phyloP scores from a whole-genome alignment of 2,888 invertebrate genomes.

The Leucozona laternaria region DNA sequence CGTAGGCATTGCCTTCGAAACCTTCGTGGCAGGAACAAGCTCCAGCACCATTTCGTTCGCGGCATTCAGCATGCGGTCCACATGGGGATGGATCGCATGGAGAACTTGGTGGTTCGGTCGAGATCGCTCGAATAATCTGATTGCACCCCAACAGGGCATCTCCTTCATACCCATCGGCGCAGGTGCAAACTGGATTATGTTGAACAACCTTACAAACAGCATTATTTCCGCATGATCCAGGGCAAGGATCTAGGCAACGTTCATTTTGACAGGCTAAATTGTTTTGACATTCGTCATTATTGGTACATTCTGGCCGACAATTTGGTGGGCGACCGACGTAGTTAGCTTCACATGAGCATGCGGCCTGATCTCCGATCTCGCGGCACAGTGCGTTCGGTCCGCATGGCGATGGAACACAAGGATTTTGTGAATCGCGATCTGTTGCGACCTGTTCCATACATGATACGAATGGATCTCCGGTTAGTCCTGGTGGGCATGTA shows the following conservation, averaged over 20 bases:
- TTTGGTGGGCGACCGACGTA: constrained; percentile 94
- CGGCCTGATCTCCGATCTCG: constrained; percentile 91
- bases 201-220: constrained; percentile 93
- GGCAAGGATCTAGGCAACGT: constrained; percentile 93
- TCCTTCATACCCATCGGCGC: constrained; percentile 92
- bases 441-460: constrained; percentile 84
- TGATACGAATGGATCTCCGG: constrained; percentile 87
- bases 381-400: constrained; percentile 93
- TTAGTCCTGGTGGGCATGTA: constrained; percentile 86
- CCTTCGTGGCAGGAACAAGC: constrained; percentile 92
- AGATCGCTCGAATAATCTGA: constrained; percentile 84
- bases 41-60: constrained; percentile 92
- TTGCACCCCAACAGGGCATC: constrained; percentile 88
- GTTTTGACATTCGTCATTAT: constrained; percentile 91
- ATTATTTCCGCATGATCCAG: constrained; percentile 90
- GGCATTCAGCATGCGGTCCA: constrained; percentile 93
- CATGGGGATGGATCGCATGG: constrained; percentile 94
- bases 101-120: constrained; percentile 87
- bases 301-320: constrained; percentile 93
- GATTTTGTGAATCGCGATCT: constrained; percentile 85
- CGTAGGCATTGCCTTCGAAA: constrained; percentile 93
- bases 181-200: constrained; percentile 92
- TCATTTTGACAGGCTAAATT: constrained; percentile 92
- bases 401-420: constrained; percentile 92
- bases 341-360: constrained; percentile 92